Evolutionary conservation across 1,140 invertebrate genomes (phyloP), one percentile per base, ranked within the genome.

Genomic region (Semibalanus balanoides): DNA sequence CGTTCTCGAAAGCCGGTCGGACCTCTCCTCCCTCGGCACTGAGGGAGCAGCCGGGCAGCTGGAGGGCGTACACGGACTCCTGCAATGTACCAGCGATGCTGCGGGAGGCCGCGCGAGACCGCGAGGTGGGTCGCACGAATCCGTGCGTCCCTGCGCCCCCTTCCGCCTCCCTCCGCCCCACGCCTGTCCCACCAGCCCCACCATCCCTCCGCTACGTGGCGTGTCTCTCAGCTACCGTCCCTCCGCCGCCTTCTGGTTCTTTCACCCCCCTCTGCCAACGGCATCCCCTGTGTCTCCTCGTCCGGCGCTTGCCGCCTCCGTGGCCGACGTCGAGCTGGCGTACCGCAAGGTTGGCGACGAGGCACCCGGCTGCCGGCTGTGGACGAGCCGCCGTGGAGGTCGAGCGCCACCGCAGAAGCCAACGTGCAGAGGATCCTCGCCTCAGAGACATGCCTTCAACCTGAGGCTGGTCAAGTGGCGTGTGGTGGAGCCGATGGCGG

Each of bases 331-430:
- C n/a, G 95, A 97, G 81, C 87, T 97, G 80, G 89, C 91, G 51
- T 95, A 93, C 83, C 95, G 95, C 82, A 97, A 97, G 83, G 82
- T 96, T 1, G 91, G 90, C 7, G 95, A 98, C 82, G 93, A n/a
- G 93, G 11, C 93, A 96, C 84, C n/a, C 93, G 93, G 0, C 83
- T 98, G 77, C 85, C n/a, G 93, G 76, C 85, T 96, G 30, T 98
- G 95, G 94, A 89, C n/a, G 93, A 79, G 90, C 92, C 75, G 88
- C 89, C 28, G 92, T 92, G 0, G 94, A 97, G 83, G 89, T 98
- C 14, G 94, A 96, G 95, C 94, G 30, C 93, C 94, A 22, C 95
- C 95, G 0, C 87, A 89, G 77, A 93, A 96, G 84, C 88, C 87
- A 30, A n/a, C n/a, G 92, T 81, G 83, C 95, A 82, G 14, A 14